Conservation (phyloP, 2,888 invertebrate genomes). For the Drosophila nigricruria region DNA sequence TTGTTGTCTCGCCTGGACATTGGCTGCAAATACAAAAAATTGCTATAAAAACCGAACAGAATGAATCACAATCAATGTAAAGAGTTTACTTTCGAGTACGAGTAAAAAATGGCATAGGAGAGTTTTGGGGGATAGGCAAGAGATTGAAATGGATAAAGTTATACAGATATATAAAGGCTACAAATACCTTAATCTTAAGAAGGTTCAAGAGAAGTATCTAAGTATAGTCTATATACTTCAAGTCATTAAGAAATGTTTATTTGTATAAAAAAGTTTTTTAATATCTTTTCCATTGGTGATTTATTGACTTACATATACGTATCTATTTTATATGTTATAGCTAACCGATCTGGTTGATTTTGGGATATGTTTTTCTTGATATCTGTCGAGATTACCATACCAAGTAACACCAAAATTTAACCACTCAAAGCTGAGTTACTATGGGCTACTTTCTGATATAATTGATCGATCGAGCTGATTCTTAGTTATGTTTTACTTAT, state of each 20-base stretch:
- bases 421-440: neutral
- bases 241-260: too few species aligned
- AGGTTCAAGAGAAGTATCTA: neutral
- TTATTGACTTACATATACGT: too few species aligned
- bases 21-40: slow-evolving; percentile 33
- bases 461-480: neutral
- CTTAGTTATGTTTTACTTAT: neutral
- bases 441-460: neutral
- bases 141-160: neutral
- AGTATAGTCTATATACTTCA: too few species aligned
- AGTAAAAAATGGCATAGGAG: neutral
- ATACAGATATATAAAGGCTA: neutral
- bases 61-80: slow-evolving; percentile 29
- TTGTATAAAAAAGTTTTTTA: too few species aligned
- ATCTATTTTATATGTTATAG: neutral
- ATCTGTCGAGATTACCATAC: neutral
- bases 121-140: neutral
- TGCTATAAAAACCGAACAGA: slow-evolving; percentile 23
- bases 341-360: neutral
- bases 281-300: too few species aligned
- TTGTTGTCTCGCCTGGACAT: slow-evolving; percentile 25
- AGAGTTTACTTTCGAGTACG: neutral
- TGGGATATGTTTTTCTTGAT: neutral
- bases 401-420: neutral
- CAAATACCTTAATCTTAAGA: too few species aligned